A percentile compares a stretch with the other conserved stretches of the same genome.
Conservation (phyloP, 1,140 invertebrate species). For the Aphidius gifuensis region DNA sequence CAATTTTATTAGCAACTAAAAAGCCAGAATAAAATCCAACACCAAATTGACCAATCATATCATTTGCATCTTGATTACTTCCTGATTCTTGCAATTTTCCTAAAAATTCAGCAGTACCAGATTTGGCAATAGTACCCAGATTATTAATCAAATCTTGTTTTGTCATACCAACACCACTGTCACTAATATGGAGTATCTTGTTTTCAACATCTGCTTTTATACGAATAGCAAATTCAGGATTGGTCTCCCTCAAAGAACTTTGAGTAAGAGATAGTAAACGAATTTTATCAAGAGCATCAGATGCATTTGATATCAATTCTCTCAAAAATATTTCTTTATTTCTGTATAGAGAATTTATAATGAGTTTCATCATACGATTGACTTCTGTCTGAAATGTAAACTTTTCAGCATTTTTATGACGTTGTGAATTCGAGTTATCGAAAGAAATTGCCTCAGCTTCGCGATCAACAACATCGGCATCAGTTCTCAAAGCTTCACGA, state of each 20-base stretch:
- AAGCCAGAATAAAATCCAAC: slow-evolving; percentile 98
- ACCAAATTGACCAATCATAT: slow-evolving; percentile 94
- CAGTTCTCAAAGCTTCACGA: slow-evolving; percentile 80
- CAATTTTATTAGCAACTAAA: slow-evolving; percentile 84
- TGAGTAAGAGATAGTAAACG: slow-evolving; percentile 89
- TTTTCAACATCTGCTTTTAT: slow-evolving; percentile 98
- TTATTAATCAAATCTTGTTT: slow-evolving; percentile 92
- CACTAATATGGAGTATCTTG: slow-evolving; percentile 89
- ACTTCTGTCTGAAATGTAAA: slow-evolving; percentile 95
- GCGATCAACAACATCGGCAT: slow-evolving; percentile 75
- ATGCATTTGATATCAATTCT: slow-evolving; percentile 96
- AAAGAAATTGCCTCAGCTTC: slow-evolving; percentile 97
- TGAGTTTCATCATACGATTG: slow-evolving; percentile 99
- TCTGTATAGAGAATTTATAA: slow-evolving; percentile 96
- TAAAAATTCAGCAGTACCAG: slow-evolving; percentile 97
- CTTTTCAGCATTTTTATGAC: slow-evolving; percentile 89
- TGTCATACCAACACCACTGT: slow-evolving; percentile 98
- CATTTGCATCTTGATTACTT: slow-evolving; percentile 67
- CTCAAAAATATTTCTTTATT: slow-evolving; percentile 99
- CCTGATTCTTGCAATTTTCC: slow-evolving; percentile 82
- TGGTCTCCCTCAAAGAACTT: slow-evolving; percentile 70
- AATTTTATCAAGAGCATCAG: slow-evolving; percentile 94
- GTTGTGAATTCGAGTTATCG: slow-evolving; percentile 90
- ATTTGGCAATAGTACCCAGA: slow-evolving; percentile 98
- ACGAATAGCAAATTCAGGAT: slow-evolving; percentile 82